phyloP scores from a whole-genome alignment of 1,140 invertebrate species.

The Macrotrachela quadricornifera region DNA sequence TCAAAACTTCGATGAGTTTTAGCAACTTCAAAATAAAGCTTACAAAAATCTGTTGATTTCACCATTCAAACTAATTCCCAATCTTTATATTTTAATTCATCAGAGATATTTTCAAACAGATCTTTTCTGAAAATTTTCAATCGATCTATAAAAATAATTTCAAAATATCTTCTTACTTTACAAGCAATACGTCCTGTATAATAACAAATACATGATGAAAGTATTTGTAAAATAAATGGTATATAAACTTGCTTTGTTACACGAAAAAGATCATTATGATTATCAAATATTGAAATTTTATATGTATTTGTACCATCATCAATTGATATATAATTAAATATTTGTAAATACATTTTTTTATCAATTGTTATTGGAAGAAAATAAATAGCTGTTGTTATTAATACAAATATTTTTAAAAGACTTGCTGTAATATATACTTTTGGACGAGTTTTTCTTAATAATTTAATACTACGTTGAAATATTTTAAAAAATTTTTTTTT shows the following conservation, averaged over 20 bases:
- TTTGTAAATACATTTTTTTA: neutral
- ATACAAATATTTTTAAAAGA: neutral
- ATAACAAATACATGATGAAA: neutral
- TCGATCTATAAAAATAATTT: too few species aligned
- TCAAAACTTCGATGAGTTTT: too few species aligned
- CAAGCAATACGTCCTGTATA: conserved; percentile 7
- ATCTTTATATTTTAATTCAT: too few species aligned
- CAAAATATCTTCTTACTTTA: too few species aligned
- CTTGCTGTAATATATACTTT: neutral
- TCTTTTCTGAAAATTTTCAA: too few species aligned
- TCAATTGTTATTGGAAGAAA: neutral
- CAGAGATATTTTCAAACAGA: too few species aligned
- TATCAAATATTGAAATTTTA: neutral
- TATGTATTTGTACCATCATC: neutral
- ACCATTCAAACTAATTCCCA: too few species aligned
- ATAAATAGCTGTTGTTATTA: neutral
- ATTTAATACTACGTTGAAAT: neutral
- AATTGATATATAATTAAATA: neutral
- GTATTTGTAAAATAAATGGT: conserved; percentile 2
- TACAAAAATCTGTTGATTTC: too few species aligned
- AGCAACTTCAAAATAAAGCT: too few species aligned
- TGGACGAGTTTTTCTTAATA: conserved; percentile 2
- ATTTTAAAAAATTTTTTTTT: neutral
- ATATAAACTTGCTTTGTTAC: neutral
- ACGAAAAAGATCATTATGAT: neutral